phyloP scores from a whole-genome alignment of 2,888 invertebrate species.

The Cerastis rubricosa region DNA sequence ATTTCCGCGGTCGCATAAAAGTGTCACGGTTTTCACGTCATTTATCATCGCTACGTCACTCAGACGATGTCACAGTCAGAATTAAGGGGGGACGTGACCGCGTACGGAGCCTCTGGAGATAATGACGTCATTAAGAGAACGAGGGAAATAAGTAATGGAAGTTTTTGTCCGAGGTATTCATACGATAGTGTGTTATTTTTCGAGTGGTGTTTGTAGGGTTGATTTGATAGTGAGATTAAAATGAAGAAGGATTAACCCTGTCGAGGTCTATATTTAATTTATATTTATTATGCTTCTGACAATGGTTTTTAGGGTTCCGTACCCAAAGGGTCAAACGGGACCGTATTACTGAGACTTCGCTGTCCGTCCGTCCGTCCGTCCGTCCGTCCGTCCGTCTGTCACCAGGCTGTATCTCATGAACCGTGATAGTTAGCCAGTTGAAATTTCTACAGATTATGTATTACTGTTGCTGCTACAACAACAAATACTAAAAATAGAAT shows the following conservation, averaged over 20 bases:
- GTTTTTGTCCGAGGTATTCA: conserved; percentile 81
- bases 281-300: not conserved
- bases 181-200: conserved; percentile 70
- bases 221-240: conserved; percentile 41
- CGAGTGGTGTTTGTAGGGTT: conserved; percentile 47
- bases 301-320: too few relatives aligned
- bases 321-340: too few relatives aligned
- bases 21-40: conserved; percentile 68
- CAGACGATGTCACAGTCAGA: conserved; percentile 77
- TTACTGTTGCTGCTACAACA: too few relatives aligned
- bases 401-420: too few relatives aligned
- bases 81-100: conserved; percentile 83
- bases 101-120: conserved; percentile 79
- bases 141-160: conserved; percentile 82
- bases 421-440: too few relatives aligned
- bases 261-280: not conserved
- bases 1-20: conserved; percentile 68
- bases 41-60: conserved; percentile 80
- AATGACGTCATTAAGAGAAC: conserved; percentile 87
- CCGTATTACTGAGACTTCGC: too few relatives aligned
- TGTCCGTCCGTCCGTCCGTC: too few relatives aligned
- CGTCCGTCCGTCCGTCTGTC: too few relatives aligned
- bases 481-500: too few relatives aligned
- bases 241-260: too few relatives aligned
- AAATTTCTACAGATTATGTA: too few relatives aligned